phyloP scores from a whole-genome alignment of 2,888 invertebrate species.

The Charanyca ferruginea region DNA sequence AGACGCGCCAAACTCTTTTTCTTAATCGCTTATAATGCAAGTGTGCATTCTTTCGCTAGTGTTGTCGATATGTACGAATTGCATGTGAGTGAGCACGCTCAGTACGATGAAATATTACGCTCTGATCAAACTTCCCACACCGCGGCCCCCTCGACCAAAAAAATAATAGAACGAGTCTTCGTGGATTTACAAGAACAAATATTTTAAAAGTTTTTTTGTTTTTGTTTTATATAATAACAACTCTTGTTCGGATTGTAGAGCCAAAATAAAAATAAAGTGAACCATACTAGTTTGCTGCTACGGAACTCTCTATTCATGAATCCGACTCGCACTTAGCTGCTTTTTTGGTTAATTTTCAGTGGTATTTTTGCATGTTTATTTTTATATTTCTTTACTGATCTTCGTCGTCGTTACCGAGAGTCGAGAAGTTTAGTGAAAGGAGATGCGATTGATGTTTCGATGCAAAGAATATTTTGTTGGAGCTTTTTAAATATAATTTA shows the following conservation, averaged over 20 bases:
- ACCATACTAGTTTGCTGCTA: not conserved
- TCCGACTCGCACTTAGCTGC: accelerated
- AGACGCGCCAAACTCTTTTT: no score
- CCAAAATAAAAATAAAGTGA: not conserved
- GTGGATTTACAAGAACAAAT: no score
- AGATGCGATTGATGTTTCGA: conserved; percentile 8
- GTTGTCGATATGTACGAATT: no score
- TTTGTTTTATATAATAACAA: not conserved
- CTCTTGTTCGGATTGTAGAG: not conserved
- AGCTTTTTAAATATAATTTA: no score
- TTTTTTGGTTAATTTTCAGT: not conserved
- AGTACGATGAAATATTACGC: no score
- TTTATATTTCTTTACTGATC: not conserved
- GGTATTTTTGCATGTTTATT: conserved; percentile 3
- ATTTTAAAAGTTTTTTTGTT: not conserved
- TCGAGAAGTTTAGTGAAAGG: conserved; percentile 18
- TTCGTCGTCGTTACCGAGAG: not conserved
- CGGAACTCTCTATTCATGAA: not conserved
- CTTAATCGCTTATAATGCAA: no score
- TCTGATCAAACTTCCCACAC: no score
- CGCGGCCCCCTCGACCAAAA: no score
- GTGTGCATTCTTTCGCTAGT: no score
- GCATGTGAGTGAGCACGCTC: no score
- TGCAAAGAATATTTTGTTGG: conserved; percentile 15
- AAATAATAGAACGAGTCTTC: no score